Base-by-base conservation (phyloP, 2,113 vertebrate genomes). In the Scomber japonicus region DNA sequence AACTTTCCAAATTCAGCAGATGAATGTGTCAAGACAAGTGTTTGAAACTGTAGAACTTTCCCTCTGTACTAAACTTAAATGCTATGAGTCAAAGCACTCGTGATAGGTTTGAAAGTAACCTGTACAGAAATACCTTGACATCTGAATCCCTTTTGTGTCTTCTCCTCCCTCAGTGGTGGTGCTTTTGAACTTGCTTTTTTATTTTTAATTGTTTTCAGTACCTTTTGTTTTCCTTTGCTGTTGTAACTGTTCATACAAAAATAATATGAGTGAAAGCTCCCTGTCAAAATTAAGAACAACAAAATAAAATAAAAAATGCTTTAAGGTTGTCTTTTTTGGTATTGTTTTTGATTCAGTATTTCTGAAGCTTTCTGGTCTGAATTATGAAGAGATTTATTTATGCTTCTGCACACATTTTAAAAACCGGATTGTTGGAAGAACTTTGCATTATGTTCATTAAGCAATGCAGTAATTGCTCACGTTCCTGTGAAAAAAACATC, bases 51-150 rank as follows among this genome's bases (percentile, higher is more conserved):
- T 27, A n/a, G 11, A 49, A 59, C 3, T 13, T 57, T 56, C 35
- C 48, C 30, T 56, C 3, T 11, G 24, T 12, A 21, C 5, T 57
- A 40, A 35, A 30, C 21, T 21, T n/a, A 3, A 53, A 17, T 11
- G 49, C 48, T 49, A 14, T 4, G 15, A 53, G 44, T 16, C 4
- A 24, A 27, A 61, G 13, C 70, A 21, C n/a, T 60, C 3, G 11
- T 40, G 10, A 51, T 9, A 44, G 13, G 17, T 64, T 50, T 65
- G 3, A 27, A 53, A 16, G 46, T 40, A 40, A 40, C 35, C 30
- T 50, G 54, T 31, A 24, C 49, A 68, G 63, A 51, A 14, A 51
- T 14, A 21, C 65, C 14, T 35, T 54, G 65, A 61, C 55, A 16
- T 61, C 55, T 53, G 3, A 30, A 63, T 63, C 24, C 17, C 24